Percentiles rank a stretch among this genome's conserved stretches.
phyloP scores from a whole-genome alignment of 1,140 invertebrate species.

The Pseudomyrmex sp. region DNA sequence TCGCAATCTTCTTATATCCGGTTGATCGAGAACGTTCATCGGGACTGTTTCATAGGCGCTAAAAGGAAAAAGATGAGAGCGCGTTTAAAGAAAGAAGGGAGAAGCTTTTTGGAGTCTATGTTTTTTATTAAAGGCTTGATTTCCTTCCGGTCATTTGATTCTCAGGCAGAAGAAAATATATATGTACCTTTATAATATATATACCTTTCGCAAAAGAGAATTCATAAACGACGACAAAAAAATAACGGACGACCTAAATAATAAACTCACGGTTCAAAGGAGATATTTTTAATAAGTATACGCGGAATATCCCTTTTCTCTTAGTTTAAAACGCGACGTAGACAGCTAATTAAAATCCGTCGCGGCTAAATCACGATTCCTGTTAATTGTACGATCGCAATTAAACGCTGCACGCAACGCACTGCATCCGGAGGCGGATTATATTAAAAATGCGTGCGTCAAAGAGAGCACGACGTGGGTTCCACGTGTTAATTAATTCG shows the following conservation, averaged over 20 bases:
- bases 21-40: background rate
- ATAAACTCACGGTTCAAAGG: conserved; percentile 33
- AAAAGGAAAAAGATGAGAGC: background rate
- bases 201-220: conserved; percentile 25
- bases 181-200: no score
- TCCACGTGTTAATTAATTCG: conserved; percentile 40
- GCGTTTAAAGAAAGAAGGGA: background rate
- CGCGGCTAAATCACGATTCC: conserved; percentile 9
- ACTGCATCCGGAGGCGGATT: conserved; percentile 1
- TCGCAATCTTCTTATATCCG: background rate
- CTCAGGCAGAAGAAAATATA: background rate
- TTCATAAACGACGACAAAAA: conserved; percentile 49
- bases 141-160: conserved; percentile 45
- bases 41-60: background rate
- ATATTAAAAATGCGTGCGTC: conserved; percentile 52
- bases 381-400: conserved; percentile 30
- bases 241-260: conserved; percentile 40
- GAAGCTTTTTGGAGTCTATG: conserved; percentile 10
- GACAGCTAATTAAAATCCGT: conserved; percentile 36
- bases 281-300: conserved; percentile 43
- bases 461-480: conserved; percentile 6
- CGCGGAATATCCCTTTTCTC: background rate
- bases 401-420: conserved; percentile 21
- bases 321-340: conserved; percentile 27
- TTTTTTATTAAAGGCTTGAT: conserved; percentile 53